Percentiles rank a stretch among this genome's conserved stretches.
phyloP scores from a whole-genome alignment of 2,888 invertebrate species.

The Chirona hameri region DNA sequence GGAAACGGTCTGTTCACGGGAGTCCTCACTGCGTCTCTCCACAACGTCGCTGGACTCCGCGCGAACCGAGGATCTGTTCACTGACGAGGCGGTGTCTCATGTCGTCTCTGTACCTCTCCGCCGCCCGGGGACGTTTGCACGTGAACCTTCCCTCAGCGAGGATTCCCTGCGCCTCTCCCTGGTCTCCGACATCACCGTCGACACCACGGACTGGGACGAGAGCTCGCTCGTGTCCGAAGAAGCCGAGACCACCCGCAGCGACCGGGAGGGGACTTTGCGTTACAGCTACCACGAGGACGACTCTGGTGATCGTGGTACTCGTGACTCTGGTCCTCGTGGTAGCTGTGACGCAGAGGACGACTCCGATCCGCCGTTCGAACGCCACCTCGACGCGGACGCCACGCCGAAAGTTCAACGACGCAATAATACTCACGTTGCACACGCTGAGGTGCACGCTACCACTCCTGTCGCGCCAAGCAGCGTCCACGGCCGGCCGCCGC shows the following conservation, averaged over 20 bases:
- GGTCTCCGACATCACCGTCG: background rate
- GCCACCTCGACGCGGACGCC: background rate
- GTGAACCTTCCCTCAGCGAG: background rate
- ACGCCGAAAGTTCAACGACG: background rate
- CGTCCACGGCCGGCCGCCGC: background rate
- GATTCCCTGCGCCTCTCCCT: background rate
- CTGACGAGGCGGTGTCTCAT: background rate
- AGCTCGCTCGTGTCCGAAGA: background rate
- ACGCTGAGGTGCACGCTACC: background rate
- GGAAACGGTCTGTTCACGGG: background rate
- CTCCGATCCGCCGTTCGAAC: background rate
- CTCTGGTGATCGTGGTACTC: too few relatives aligned
- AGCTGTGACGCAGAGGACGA: too few relatives aligned
- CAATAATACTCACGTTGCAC: background rate
- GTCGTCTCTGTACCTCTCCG: background rate
- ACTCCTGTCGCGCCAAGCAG: background rate
- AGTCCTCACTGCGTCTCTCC: conserved; percentile 2
- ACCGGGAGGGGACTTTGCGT: background rate
- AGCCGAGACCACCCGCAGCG: background rate
- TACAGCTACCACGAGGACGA: background rate
- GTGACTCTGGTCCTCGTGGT: too few relatives aligned
- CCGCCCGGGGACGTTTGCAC: background rate
- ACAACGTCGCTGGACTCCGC: background rate
- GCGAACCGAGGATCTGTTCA: background rate
- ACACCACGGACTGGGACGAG: background rate